Conservation (phyloP, 1,140 invertebrate species). For the Batillaria attramentaria region DNA sequence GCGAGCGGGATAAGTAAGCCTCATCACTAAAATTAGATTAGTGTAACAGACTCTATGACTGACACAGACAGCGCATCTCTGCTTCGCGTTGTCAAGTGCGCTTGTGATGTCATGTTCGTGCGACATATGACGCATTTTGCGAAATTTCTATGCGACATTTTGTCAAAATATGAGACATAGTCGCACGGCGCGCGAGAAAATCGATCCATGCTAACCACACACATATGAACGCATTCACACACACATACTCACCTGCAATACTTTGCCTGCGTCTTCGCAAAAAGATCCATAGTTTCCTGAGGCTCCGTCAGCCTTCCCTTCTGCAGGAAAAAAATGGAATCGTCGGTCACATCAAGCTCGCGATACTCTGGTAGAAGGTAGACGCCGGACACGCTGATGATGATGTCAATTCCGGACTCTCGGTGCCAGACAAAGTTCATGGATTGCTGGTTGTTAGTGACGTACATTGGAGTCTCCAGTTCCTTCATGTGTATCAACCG, state of each 20-base stretch:
- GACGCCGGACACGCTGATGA: conserved; percentile 55
- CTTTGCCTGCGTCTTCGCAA: conserved; percentile 27
- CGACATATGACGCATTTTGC: no score
- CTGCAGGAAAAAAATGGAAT: conserved; percentile 49
- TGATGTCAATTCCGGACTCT: conserved; percentile 58
- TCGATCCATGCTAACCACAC: no score
- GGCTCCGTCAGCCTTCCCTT: conserved; percentile 11
- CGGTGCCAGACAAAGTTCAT: conserved; percentile 60
- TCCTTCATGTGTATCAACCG: conserved; percentile 50
- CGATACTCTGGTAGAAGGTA: conserved; percentile 59
- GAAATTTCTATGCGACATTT: no score
- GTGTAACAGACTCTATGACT: no score
- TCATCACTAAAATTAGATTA: no score
- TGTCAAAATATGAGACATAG: no score
- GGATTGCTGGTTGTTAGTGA: conserved; percentile 62
- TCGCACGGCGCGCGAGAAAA: no score
- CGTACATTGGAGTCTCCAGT: conserved; percentile 54
- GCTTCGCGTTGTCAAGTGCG: no score
- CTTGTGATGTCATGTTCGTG: no score
- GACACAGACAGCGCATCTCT: no score
- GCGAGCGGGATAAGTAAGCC: no score
- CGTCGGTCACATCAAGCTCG: conserved; percentile 56
- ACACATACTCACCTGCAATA: conserved; percentile 38
- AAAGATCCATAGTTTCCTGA: conserved; percentile 34
- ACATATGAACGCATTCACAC: no score